Evolutionary conservation across 1,140 invertebrate species (phyloP).

Genomic region (Trypoxylus dichotomus): DNA sequence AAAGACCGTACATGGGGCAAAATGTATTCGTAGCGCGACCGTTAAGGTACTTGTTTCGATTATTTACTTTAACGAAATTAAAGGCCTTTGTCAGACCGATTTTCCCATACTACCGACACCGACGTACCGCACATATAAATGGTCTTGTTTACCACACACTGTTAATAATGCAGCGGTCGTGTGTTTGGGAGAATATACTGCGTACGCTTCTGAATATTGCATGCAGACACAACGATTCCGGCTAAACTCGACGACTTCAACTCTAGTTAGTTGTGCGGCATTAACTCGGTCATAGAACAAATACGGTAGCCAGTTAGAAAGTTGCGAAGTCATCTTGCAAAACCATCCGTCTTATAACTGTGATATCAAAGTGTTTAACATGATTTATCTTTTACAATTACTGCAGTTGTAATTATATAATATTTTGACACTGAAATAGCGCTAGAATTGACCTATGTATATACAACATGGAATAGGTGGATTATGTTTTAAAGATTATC

Average conservation of each 20-base stretch:
- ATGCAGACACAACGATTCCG: neutral
- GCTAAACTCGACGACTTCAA: neutral
- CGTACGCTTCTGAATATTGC: constrained; percentile 23
- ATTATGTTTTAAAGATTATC: no score
- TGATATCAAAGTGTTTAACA: no score
- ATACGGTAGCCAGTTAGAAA: neutral
- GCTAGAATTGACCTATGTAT: no score
- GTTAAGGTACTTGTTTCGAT: constrained; percentile 21
- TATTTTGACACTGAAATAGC: no score
- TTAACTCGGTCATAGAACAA: neutral
- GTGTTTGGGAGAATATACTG: constrained; percentile 1
- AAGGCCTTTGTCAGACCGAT: constrained; percentile 7
- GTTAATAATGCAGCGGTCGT: constrained; percentile 28
- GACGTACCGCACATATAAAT: constrained; percentile 29
- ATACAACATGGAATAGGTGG: no score
- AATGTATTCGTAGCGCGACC: constrained; percentile 23
- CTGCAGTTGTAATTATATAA: no score
- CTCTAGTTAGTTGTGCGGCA: neutral
- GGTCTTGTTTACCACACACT: constrained; percentile 28
- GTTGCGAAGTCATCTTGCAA: neutral
- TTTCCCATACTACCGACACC: constrained; percentile 24
- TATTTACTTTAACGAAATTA: constrained; percentile 28
- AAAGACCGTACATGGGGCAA: neutral
- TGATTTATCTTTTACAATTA: no score
- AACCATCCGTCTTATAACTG: no score